phyloP scores from a whole-genome alignment of 2,113 vertebrate species.

The Peromyscus californicus region DNA sequence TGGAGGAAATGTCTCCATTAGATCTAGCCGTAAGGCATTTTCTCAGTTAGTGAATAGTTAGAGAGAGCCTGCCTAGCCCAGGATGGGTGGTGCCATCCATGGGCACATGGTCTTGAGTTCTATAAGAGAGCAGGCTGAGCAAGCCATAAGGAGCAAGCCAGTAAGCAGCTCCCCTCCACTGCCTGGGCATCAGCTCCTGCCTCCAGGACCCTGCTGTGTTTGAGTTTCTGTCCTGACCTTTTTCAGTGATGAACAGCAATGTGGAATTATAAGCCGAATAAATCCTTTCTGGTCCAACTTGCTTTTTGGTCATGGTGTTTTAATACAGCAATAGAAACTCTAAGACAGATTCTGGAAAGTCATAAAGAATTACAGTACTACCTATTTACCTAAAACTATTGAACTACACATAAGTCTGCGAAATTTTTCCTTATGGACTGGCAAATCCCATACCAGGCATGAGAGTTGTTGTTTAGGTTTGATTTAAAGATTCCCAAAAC shows the following conservation, averaged over 20 bases:
- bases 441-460: background rate
- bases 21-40: background rate
- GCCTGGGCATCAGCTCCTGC: background rate
- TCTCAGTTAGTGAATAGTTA: background rate
- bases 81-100: background rate
- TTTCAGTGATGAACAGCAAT: background rate
- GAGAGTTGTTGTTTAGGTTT: background rate
- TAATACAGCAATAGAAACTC: background rate
- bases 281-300: background rate
- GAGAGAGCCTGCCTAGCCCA: too few relatives aligned
- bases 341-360: background rate
- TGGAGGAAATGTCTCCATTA: background rate
- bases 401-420: background rate
- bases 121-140: background rate
- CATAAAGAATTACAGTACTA: background rate
- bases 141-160: background rate
- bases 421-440: background rate
- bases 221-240: background rate
- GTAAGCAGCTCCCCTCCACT: background rate
- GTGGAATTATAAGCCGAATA: background rate
- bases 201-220: fast-evolving
- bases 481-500: background rate
- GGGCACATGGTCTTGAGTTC: background rate
- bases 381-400: background rate
- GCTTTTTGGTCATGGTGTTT: background rate